phyloP scores from a whole-genome alignment of 2,888 invertebrate genomes.

The Andrena bicolor region DNA sequence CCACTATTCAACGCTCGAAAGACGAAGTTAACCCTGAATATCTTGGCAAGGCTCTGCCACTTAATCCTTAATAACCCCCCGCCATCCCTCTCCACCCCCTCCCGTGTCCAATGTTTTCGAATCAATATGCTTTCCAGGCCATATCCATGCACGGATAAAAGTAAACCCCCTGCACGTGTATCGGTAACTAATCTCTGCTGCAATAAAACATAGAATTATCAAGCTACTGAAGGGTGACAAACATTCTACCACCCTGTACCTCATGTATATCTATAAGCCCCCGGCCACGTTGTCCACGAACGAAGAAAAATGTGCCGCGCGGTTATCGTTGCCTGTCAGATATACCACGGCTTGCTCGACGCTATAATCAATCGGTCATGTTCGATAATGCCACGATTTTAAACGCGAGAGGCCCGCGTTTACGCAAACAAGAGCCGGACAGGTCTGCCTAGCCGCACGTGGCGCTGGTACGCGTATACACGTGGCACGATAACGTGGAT shows the following conservation, averaged over 20 bases:
- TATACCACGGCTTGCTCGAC: background rate
- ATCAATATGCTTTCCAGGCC: background rate
- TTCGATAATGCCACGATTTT: background rate
- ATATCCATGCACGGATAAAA: background rate
- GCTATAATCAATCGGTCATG: constrained; percentile 2
- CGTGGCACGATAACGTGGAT: too few relatives aligned
- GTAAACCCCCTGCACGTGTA: background rate
- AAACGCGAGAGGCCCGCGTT: background rate
- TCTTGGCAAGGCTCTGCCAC: background rate
- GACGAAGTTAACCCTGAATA: background rate
- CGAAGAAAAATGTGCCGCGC: constrained; percentile 1
- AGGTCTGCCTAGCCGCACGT: background rate
- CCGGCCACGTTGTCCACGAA: background rate
- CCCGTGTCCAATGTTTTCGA: background rate
- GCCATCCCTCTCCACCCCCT: background rate
- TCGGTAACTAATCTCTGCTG: background rate
- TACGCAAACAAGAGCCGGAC: constrained; percentile 14
- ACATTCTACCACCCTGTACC: background rate
- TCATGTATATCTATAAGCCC: background rate
- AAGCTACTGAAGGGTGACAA: background rate
- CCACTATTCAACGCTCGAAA: background rate
- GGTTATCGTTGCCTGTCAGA: constrained; percentile 15
- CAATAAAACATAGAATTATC: constrained; percentile 10
- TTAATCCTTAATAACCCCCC: background rate
- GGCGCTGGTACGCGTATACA: background rate